Percentiles rank a stretch among this genome's conserved stretches.
Evolutionary conservation across 2,888 invertebrate genomes (phyloP).

Genomic region (Cerastoderma edule): DNA sequence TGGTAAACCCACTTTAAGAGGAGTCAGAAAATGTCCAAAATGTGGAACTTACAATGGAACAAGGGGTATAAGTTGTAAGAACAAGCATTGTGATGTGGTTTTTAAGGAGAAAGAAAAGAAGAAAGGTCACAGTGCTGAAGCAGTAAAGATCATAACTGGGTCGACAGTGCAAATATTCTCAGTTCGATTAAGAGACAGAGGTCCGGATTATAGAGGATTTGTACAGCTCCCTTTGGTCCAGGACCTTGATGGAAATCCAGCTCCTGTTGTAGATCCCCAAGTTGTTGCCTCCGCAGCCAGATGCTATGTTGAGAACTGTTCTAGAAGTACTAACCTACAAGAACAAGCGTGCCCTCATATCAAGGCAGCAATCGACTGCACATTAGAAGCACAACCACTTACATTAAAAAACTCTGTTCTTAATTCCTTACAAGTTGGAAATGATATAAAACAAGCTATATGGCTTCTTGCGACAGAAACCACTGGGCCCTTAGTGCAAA

Average conservation of each 20-base stretch:
- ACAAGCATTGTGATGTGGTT: slow-evolving; percentile 88
- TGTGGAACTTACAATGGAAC: slow-evolving; percentile 92
- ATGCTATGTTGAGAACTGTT: slow-evolving; percentile 84
- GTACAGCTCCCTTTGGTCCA: slow-evolving; percentile 86
- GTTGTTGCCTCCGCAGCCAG: slow-evolving; percentile 80
- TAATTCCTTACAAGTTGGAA: slow-evolving; percentile 86
- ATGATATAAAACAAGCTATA: slow-evolving; percentile 87
- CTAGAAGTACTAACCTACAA: slow-evolving; percentile 63
- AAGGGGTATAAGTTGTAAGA: slow-evolving; percentile 89
- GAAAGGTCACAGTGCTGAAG: slow-evolving; percentile 86
- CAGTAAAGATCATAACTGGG: slow-evolving; percentile 87
- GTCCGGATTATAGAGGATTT: slow-evolving; percentile 90
- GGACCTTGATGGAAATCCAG: slow-evolving; percentile 81
- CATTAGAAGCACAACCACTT: slow-evolving; percentile 87
- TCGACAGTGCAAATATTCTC: slow-evolving; percentile 87
- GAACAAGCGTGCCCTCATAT: slow-evolving; percentile 87
- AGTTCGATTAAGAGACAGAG: slow-evolving; percentile 88
- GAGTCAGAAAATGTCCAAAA: slow-evolving; percentile 90
- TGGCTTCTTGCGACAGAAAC: slow-evolving; percentile 87
- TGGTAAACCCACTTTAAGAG: slow-evolving; percentile 88
- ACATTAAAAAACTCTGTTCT: slow-evolving; percentile 87
- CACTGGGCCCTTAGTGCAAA: slow-evolving; percentile 88
- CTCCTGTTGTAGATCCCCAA: slow-evolving; percentile 76
- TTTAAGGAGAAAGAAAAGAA: slow-evolving; percentile 87
- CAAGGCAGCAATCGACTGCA: slow-evolving; percentile 87